phyloP scores from a whole-genome alignment of 2,888 invertebrate species.

The Lepas anatifera region DNA sequence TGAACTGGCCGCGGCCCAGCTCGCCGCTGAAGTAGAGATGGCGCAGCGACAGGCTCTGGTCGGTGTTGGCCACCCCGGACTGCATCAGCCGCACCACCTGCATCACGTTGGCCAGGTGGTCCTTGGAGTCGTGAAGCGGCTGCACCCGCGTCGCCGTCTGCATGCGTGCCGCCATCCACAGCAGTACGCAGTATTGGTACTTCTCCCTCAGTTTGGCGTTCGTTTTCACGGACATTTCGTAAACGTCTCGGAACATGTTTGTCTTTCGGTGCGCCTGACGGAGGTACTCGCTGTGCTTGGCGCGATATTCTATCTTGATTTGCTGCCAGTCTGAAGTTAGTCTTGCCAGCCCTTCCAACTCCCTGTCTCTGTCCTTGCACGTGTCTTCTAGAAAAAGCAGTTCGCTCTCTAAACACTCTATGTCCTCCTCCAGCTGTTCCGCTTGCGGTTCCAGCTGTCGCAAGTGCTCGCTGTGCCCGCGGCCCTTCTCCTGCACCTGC shows the following conservation, averaged over 20 bases:
- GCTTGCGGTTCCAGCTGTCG: background rate
- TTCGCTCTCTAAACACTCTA: background rate
- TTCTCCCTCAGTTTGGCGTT: background rate
- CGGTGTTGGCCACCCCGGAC: background rate
- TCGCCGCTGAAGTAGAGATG: slow-evolving; percentile 6
- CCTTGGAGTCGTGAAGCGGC: background rate
- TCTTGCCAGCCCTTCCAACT: background rate
- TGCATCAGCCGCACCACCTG: slow-evolving; percentile 4
- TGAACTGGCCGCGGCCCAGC: background rate
- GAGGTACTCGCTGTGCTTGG: background rate
- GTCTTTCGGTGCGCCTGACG: background rate
- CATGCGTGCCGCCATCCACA: background rate
- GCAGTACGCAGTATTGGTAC: background rate
- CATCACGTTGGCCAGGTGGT: background rate
- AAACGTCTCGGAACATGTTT: background rate
- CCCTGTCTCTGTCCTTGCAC: no score
- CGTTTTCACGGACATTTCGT: background rate
- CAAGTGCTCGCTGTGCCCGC: no score
- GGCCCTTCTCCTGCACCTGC: no score
- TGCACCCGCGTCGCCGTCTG: background rate
- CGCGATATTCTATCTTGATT: background rate
- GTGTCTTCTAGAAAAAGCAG: background rate
- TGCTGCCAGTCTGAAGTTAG: background rate
- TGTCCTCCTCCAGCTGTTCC: background rate
- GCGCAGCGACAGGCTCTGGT: background rate